Evolutionary conservation across 35 echinoderm and acorn worm genomes (phyloP).

Genomic region (Amphiura filiformis): DNA sequence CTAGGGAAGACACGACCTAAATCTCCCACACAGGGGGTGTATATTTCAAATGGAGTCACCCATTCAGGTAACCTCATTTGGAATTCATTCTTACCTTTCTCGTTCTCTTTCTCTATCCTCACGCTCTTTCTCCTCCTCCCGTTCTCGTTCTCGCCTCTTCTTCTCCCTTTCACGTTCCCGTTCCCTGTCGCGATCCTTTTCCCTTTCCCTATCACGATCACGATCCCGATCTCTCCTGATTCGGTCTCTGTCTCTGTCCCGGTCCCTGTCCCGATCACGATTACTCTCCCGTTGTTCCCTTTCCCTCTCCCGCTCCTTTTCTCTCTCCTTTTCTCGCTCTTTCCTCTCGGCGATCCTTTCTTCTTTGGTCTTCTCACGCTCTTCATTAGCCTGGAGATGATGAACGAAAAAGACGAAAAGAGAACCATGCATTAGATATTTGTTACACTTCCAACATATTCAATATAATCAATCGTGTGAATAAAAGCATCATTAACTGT

Average conservation of each 20-base stretch:
- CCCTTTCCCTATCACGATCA: conserved; percentile 57
- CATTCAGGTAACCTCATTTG: too few relatives aligned
- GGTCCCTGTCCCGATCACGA: conserved; percentile 28
- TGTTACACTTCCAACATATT: neutral
- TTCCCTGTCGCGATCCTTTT: conserved; percentile 36
- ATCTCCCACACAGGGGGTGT: too few relatives aligned
- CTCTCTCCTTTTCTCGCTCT: conserved; percentile 56
- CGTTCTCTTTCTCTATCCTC: conserved; percentile 51
- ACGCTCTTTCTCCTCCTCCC: conserved; percentile 23
- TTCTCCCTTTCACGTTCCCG: conserved; percentile 39
- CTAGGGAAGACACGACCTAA: too few relatives aligned
- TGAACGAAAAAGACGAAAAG: neutral
- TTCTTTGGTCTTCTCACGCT: conserved; percentile 43
- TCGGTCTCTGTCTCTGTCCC: conserved; percentile 28
- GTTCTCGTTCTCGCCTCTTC: neutral
- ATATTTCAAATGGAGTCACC: too few relatives aligned
- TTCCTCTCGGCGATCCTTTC: conserved; percentile 51
- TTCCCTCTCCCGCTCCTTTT: conserved; percentile 50
- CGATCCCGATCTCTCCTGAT: conserved; percentile 34
- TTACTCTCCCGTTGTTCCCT: conserved; percentile 53
- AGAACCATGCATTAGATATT: neutral
- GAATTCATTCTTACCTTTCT: conserved; percentile 22
- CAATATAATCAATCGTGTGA: too few relatives aligned
- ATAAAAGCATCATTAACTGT: too few relatives aligned
- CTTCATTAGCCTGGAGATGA: conserved; percentile 36